A percentile compares a stretch with the other conserved stretches of the same genome.
These are phyloP conservation scores for Perizoma affinitatum DNA, from an alignment of 2,888 invertebrate species.

Conservation along the genomic window DNA sequence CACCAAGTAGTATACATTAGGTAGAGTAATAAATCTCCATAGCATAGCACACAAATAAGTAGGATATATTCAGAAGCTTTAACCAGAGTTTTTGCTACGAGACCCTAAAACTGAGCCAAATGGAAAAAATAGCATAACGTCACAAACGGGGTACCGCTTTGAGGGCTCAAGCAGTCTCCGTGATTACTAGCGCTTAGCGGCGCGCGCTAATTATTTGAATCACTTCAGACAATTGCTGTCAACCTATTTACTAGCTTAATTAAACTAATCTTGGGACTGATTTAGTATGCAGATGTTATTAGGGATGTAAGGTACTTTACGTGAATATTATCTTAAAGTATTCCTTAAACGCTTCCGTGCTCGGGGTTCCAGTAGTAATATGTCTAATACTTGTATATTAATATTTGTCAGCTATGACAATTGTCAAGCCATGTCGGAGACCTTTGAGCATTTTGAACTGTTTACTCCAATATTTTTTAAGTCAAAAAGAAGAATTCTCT, in stretches of 20 bases:
- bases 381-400: no score
- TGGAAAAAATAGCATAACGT: slow-evolving; percentile 48
- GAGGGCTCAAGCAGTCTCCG: slow-evolving; percentile 40
- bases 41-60: no score
- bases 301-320: background rate
- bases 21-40: no score
- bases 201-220: slow-evolving; percentile 42
- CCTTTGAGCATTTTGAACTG: no score
- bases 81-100: slow-evolving; percentile 7
- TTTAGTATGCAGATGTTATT: background rate
- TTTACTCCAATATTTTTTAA: no score
- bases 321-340: no score
- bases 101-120: slow-evolving; percentile 32
- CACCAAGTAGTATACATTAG: no score
- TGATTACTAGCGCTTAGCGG: slow-evolving; percentile 42
- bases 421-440: no score
- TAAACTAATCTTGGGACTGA: slow-evolving; percentile 13
- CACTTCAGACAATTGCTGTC: slow-evolving; percentile 44
- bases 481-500: no score
- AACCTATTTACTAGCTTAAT: slow-evolving; percentile 26
- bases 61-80: background rate
- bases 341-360: no score
- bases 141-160: slow-evolving; percentile 46
- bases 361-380: no score
- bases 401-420: no score